Conservation (phyloP, 2,797 vertebrate species). For the Caiman crocodilus region DNA sequence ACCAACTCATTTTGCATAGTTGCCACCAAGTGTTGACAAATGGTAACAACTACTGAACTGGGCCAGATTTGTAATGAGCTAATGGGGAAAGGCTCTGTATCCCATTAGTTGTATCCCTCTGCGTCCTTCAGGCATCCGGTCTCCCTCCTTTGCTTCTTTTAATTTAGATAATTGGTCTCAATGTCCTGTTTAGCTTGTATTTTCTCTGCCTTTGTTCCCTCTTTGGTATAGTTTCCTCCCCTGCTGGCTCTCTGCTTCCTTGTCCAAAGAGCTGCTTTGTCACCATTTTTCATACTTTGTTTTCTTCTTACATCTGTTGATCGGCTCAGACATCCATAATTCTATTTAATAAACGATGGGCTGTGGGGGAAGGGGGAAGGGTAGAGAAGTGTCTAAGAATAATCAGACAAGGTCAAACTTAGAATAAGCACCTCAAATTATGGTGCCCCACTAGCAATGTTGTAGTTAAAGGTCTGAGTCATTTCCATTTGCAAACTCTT, state of each 20-base stretch:
- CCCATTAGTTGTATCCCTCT: not conserved
- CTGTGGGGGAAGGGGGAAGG: not conserved
- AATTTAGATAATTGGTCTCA: not conserved
- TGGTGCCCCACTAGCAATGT: conserved; percentile 5
- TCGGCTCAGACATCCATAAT: conserved; percentile 20
- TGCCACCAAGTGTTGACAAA: not conserved
- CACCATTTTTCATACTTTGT: not conserved
- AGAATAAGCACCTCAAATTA: conserved; percentile 8
- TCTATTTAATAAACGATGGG: conserved; percentile 12
- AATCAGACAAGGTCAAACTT: not conserved
- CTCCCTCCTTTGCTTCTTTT: not conserved
- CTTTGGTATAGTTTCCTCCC: not conserved
- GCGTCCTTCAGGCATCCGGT: not conserved
- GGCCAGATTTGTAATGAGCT: not conserved
- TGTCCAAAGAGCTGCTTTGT: not conserved
- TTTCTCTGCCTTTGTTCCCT: not conserved
- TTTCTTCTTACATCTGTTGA: conserved; percentile 13
- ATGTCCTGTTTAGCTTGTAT: not conserved
- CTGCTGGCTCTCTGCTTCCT: not conserved
- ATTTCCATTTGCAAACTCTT: conserved; percentile 60
- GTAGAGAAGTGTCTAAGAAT: not conserved
- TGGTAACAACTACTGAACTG: rapidly evolving
- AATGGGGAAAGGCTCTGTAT: not conserved
- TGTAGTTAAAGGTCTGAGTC: conserved; percentile 43
- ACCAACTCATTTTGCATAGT: not conserved